These are phyloP conservation scores for Drosophila tanythrix DNA, from an alignment of 2,888 invertebrate genomes.

Conservation along the genomic window DNA sequence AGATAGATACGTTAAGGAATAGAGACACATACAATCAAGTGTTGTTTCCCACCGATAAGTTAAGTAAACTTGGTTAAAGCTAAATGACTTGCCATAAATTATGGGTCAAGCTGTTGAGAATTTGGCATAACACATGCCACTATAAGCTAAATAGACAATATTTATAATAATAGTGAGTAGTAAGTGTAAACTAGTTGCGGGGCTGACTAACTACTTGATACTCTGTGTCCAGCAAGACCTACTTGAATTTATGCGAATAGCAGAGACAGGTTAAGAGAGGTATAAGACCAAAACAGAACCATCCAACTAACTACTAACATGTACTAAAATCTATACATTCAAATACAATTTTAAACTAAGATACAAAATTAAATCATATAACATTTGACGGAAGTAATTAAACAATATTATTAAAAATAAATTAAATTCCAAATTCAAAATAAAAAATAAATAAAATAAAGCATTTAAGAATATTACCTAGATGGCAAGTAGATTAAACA, in stretches of 20 bases:
- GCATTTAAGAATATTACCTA: not conserved
- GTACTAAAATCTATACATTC: not conserved
- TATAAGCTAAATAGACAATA: not conserved
- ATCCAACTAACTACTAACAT: not conserved
- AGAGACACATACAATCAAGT: not conserved
- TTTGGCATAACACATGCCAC: conserved; percentile 2
- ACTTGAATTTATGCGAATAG: not conserved
- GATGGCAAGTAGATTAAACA: not conserved
- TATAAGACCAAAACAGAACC: not conserved
- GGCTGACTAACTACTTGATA: not conserved
- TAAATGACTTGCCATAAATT: conserved; percentile 42
- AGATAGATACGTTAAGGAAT: not conserved
- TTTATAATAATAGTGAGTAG: not conserved
- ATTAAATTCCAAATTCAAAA: not conserved
- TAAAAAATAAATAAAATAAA: not conserved
- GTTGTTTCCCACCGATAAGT: conserved; percentile 6
- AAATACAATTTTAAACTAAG: not conserved
- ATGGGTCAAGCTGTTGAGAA: conserved; percentile 13
- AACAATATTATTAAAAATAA: not conserved
- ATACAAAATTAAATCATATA: not conserved
- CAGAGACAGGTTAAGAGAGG: not conserved
- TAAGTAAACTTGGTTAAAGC: conserved; percentile 25
- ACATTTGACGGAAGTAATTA: not conserved
- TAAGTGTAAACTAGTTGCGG: not conserved
- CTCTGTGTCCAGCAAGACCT: not conserved